Evolutionary conservation across 2,797 vertebrate species (phyloP), one percentile per base, ranked within the genome.

Genomic region (Tachyglossus aculeatus): DNA sequence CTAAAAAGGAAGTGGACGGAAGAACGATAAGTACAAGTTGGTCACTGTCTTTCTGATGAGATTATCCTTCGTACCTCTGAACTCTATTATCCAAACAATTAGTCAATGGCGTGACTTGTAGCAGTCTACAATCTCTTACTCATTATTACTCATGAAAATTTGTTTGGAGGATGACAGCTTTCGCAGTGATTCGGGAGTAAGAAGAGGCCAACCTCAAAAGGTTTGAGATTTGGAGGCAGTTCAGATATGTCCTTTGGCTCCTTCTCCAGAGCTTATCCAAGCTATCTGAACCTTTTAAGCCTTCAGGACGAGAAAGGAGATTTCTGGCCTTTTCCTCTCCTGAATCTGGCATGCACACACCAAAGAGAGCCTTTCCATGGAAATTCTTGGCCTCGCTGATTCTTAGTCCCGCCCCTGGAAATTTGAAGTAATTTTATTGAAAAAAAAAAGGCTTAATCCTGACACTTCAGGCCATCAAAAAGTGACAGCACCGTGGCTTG

Each of bases 41-140:
- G 81, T 91, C 83, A 89, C 87, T 80, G 85, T 90, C 85, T 90
- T 83, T 86, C 81, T 83, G 80, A 89, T 75, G 88, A 90, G 89
- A 91, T 91, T 93, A 92, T 92, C 81, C 90, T 86, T 83, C 71
- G 90, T 86, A 91, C 85, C 86, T 90, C 81, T 93, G 92, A 93
- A 93, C 91, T 93, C 86, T 85, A 77, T 88, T 93, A 91, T 93
- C 91, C 90, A 93, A 94, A 94, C 92, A 93, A 83, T 54, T 76
- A 88, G 78, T 66, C 78, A 69, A 60, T 90, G 81, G 88, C 78
- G 43, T 91, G 90, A 90, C 86, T 90, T 80, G 80, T 77, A 88
- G 80, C 68, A 77, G 90, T 86, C 40, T 71, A 85, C 88, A 90
- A 89, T 91, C 90, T 89, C 87, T 74, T 67, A 63, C 80, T 90